A percentile compares a stretch with the other conserved stretches of the same genome.
Evolutionary conservation across 2,113 vertebrate species (phyloP).

Genomic region (Acanthochromis polyacanthus): DNA sequence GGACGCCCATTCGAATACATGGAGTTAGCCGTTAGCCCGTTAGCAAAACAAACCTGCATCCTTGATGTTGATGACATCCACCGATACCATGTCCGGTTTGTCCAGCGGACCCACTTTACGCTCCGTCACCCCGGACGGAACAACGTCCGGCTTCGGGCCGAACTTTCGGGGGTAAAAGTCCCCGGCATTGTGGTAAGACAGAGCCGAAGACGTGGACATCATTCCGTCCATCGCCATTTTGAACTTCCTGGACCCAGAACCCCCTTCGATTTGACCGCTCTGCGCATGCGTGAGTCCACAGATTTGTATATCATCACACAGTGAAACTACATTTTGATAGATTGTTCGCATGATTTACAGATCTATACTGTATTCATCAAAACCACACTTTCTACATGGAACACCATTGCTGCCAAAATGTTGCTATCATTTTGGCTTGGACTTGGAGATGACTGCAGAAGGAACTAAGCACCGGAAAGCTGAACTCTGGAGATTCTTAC

Average conservation of each 20-base stretch:
- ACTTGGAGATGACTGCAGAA: too few relatives aligned
- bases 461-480: too few relatives aligned
- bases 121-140: constrained; percentile 86
- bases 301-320: neutral
- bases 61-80: constrained; percentile 82
- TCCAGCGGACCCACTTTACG: constrained; percentile 82
- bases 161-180: constrained; percentile 86
- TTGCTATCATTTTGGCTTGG: too few relatives aligned
- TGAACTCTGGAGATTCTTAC: too few relatives aligned
- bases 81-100: constrained; percentile 86
- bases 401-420: too few relatives aligned
- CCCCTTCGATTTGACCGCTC: too few relatives aligned
- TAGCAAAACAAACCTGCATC: constrained; percentile 85
- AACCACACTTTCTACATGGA: too few relatives aligned
- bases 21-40: constrained; percentile 62
- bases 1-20: neutral
- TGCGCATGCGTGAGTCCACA: constrained; percentile 13
- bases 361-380: too few relatives aligned
- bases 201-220: constrained; percentile 83
- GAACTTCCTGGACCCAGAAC: constrained; percentile 47
- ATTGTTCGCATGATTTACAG: too few relatives aligned
- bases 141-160: constrained; percentile 86
- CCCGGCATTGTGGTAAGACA: constrained; percentile 76
- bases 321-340: too few relatives aligned
- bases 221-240: constrained; percentile 82